These are phyloP conservation scores for Nothoprocta pentlandii DNA, from an alignment of 2,113 vertebrate genomes.

Conservation along the genomic window DNA sequence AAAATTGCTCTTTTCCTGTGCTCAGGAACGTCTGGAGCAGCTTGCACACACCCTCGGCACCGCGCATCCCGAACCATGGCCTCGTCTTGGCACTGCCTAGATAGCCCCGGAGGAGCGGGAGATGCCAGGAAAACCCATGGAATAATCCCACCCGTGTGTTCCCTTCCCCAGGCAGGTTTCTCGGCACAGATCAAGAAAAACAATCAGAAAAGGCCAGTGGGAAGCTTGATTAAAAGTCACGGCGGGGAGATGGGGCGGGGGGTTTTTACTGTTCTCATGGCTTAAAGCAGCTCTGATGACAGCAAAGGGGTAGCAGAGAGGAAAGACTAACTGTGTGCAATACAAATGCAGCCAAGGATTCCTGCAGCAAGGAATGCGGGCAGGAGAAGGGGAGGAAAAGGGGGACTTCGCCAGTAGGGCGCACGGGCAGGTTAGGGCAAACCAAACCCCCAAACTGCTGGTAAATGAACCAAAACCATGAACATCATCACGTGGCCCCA, in stretches of 20 bases:
- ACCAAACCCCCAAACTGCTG: not conserved
- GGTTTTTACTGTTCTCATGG: not conserved
- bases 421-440: no score
- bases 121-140: accelerated
- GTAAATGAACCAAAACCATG: not conserved
- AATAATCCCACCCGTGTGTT: not conserved
- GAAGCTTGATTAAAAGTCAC: not conserved
- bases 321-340: not conserved
- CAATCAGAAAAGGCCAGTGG: not conserved
- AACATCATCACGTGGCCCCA: not conserved
- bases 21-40: not conserved
- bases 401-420: not conserved
- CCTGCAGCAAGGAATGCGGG: not conserved
- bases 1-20: not conserved
- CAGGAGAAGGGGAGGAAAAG: no score
- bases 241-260: not conserved
- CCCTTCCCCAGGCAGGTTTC: no score
- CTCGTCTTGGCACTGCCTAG: accelerated
- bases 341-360: not conserved
- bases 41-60: not conserved
- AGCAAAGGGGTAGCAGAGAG: not conserved
- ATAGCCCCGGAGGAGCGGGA: not conserved
- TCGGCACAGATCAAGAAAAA: not conserved
- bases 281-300: not conserved
- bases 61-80: not conserved